Conservation (phyloP, 2,888 invertebrate species). For the Octonoba sinensis region DNA sequence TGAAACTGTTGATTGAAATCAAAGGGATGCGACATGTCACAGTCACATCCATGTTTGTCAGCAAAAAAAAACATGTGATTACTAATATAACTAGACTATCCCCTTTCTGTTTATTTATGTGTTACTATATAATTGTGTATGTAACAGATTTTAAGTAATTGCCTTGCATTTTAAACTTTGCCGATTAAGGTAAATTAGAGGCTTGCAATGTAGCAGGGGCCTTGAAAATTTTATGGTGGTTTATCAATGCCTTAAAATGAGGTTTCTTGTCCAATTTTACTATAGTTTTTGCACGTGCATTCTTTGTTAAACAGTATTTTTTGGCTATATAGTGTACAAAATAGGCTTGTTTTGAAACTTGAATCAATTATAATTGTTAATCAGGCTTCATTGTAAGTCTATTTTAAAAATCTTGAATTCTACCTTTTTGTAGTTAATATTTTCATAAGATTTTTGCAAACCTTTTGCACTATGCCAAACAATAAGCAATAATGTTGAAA, state of each 20-base stretch:
- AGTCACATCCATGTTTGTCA: too few relatives aligned
- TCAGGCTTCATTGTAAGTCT: constrained; percentile 26
- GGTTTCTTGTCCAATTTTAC: constrained; percentile 47
- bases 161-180: too few relatives aligned
- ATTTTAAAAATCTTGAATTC: constrained; percentile 34
- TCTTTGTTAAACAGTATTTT: constrained; percentile 50
- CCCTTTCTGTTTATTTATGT: too few relatives aligned
- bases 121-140: too few relatives aligned
- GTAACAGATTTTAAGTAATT: too few relatives aligned
- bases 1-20: too few relatives aligned
- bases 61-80: too few relatives aligned
- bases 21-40: too few relatives aligned
- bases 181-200: constrained; percentile 4
- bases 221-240: constrained; percentile 46
- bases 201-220: constrained; percentile 36
- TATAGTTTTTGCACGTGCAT: constrained; percentile 48
- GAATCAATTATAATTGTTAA: too few relatives aligned
- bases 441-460: constrained; percentile 61
- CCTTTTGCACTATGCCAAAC: constrained; percentile 63
- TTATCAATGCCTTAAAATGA: constrained; percentile 55
- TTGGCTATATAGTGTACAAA: constrained; percentile 32
- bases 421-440: constrained; percentile 61
- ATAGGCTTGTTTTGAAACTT: constrained; percentile 28
- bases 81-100: too few relatives aligned
- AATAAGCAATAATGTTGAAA: constrained; percentile 58